Evolutionary conservation across 2,797 vertebrate genomes (phyloP).

Genomic region (Podargus strigoides): DNA sequence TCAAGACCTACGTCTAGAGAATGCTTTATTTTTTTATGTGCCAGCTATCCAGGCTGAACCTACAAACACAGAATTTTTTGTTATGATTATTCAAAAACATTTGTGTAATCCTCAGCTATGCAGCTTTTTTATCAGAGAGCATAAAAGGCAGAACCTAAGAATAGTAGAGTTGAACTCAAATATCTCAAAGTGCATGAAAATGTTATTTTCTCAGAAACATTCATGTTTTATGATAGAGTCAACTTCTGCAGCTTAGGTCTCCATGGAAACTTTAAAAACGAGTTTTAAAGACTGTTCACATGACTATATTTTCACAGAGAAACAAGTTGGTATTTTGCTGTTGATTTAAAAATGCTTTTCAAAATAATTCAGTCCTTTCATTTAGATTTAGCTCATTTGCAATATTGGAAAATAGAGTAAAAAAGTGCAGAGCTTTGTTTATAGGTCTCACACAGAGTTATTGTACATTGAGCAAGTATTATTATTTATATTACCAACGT

Average conservation of each 20-base stretch:
- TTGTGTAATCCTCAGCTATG: background rate
- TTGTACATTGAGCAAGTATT: background rate
- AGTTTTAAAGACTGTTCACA: background rate
- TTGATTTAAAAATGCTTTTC: background rate
- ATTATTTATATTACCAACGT: background rate
- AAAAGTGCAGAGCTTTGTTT: background rate
- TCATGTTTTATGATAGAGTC: background rate
- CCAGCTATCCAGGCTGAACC: background rate
- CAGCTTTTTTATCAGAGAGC: background rate
- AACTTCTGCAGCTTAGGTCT: conserved; percentile 5
- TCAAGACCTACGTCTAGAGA: background rate
- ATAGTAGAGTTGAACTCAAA: background rate
- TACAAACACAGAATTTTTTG: background rate
- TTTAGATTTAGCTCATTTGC: background rate
- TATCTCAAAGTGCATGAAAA: background rate
- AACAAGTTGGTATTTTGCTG: background rate
- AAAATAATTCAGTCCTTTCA: background rate
- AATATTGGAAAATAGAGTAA: background rate
- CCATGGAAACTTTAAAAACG: background rate
- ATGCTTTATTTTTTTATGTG: background rate
- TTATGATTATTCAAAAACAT: background rate
- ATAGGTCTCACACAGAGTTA: background rate
- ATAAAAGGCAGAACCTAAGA: background rate
- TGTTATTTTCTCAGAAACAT: background rate
- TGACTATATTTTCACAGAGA: background rate